A percentile compares a stretch with the other conserved stretches of the same genome.
Conservation (phyloP, 1,140 invertebrate genomes). For the Tribolium castaneum region DNA sequence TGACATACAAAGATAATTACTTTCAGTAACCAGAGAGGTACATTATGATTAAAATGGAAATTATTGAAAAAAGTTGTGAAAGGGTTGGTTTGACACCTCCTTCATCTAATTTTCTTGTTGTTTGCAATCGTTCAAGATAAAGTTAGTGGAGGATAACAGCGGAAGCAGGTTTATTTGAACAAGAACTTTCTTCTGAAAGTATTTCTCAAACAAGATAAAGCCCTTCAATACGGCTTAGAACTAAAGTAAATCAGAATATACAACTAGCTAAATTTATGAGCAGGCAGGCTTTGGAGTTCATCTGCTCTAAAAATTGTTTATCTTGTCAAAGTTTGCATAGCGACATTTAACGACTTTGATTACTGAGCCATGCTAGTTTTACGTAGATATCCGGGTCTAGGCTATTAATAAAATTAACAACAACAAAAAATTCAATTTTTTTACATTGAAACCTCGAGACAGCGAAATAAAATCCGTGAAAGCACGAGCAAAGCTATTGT, state of each 20-base stretch:
- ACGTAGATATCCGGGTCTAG: not conserved
- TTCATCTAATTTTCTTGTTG: not conserved
- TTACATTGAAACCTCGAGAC: not conserved
- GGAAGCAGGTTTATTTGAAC: slow-evolving; percentile 6
- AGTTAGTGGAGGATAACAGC: not conserved
- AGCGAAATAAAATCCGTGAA: not conserved
- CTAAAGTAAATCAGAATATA: slow-evolving; percentile 18
- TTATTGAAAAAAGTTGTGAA: not conserved
- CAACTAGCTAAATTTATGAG: slow-evolving; percentile 34
- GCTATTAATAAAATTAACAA: not conserved
- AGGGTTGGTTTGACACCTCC: no score
- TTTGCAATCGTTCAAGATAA: not conserved
- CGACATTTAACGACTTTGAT: slow-evolving; percentile 12
- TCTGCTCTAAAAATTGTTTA: slow-evolving; percentile 22
- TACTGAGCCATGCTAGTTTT: not conserved
- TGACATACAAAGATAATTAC: not conserved
- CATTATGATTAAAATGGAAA: not conserved
- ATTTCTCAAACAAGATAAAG: slow-evolving; percentile 33
- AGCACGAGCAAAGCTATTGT: not conserved
- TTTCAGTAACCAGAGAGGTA: not conserved
- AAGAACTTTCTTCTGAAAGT: slow-evolving; percentile 20
- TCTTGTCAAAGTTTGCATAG: slow-evolving; percentile 25
- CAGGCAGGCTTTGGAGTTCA: slow-evolving; percentile 27
- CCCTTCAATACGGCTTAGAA: slow-evolving; percentile 22
- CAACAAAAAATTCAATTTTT: not conserved